Evolutionary conservation across 2,797 vertebrate genomes (phyloP).

Genomic region (Sebastes miniatus): DNA sequence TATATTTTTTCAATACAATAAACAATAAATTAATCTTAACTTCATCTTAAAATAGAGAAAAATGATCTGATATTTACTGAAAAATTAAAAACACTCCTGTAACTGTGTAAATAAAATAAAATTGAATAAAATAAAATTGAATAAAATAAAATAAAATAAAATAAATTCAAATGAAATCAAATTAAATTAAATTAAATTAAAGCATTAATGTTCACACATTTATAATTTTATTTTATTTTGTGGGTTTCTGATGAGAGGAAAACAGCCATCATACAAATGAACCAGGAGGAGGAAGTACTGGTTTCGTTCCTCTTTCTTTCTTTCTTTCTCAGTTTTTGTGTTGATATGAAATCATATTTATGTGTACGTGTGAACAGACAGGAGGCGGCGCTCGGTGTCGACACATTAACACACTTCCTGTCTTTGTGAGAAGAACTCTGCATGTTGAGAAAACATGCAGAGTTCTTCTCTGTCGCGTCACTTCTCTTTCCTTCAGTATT

Average conservation of each 20-base stretch:
- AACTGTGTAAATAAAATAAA: no score
- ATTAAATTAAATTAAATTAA: not conserved
- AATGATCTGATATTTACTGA: no score
- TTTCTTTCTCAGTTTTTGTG: not conserved
- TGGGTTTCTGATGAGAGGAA: not conserved
- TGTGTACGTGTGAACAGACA: not conserved
- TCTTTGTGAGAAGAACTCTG: not conserved
- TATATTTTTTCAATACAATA: no score
- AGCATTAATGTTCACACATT: not conserved
- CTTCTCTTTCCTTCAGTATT: not conserved
- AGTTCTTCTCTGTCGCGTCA: no score
- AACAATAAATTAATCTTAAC: no score
- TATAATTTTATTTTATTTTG: not conserved
- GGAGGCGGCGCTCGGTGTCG: not conserved
- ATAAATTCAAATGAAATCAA: no score
- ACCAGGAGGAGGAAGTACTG: not conserved
- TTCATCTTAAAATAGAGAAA: no score
- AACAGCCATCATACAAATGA: not conserved
- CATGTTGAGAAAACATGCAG: not conserved
- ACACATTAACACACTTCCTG: conserved; percentile 9
- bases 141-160: no score
- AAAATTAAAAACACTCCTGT: not conserved
- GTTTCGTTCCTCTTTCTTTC: not conserved
- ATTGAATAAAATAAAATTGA: no score
- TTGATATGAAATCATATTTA: not conserved